Conservation (phyloP, 2,113 vertebrate genomes). For the Oceanodroma tethys region DNA sequence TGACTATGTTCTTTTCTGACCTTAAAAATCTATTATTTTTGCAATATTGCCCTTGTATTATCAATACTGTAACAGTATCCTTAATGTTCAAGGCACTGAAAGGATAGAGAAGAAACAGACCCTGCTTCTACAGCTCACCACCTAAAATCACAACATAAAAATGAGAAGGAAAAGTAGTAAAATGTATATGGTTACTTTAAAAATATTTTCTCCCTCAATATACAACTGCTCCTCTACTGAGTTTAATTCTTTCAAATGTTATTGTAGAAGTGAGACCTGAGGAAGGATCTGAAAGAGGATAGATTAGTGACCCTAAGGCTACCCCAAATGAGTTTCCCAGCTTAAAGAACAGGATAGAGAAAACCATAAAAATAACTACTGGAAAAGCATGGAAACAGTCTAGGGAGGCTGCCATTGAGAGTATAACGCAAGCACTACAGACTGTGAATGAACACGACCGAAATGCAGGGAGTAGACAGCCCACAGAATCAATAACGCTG, state of each 20-base stretch:
- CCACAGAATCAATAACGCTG: background rate
- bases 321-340: background rate
- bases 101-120: slow-evolving; percentile 50
- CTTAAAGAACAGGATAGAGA: background rate
- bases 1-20: background rate
- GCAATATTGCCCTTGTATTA: background rate
- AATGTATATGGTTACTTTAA: slow-evolving; percentile 57
- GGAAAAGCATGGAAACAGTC: background rate
- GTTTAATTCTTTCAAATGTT: slow-evolving; percentile 49
- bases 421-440: background rate
- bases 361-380: background rate
- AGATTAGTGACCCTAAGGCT: slow-evolving; percentile 8
- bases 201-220: slow-evolving; percentile 59
- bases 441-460: background rate
- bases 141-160: slow-evolving; percentile 63
- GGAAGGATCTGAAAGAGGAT: slow-evolving; percentile 23
- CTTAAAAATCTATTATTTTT: background rate
- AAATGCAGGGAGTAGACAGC: background rate
- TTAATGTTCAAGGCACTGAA: slow-evolving; percentile 36
- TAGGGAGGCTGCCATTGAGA: background rate
- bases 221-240: slow-evolving; percentile 40
- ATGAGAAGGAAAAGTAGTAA: slow-evolving; percentile 46
- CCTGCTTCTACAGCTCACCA: slow-evolving; percentile 31
- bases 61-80: slow-evolving; percentile 26
- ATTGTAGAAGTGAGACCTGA: slow-evolving; percentile 11